A percentile compares a stretch with the other conserved stretches of the same genome.
These are phyloP conservation scores for Pristionchus arcanus DNA, from an alignment of 2,888 invertebrate species.

Conservation along the genomic window DNA sequence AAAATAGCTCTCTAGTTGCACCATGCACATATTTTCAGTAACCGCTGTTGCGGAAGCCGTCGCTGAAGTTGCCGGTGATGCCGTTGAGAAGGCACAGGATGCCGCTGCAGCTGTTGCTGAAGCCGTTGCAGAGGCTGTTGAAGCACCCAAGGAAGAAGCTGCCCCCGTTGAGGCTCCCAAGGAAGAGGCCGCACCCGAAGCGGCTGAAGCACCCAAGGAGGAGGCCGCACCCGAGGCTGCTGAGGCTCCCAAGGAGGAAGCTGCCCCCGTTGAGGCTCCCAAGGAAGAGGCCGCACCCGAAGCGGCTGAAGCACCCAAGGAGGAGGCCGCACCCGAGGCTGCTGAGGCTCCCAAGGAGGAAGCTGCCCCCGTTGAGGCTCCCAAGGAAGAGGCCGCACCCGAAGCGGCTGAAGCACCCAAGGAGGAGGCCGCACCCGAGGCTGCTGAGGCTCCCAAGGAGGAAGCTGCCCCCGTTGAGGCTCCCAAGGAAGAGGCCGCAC, in stretches of 20 bases:
- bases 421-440: too few species aligned
- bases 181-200: neutral
- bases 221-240: too few species aligned
- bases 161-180: neutral
- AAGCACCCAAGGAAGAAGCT: neutral
- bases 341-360: neutral
- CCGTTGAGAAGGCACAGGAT: neutral
- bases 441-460: neutral
- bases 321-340: neutral
- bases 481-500: neutral
- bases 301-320: neutral
- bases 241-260: neutral
- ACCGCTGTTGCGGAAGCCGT: neutral
- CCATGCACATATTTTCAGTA: conserved; percentile 30
- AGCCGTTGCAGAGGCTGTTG: neutral
- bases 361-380: neutral
- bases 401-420: neutral
- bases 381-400: neutral
- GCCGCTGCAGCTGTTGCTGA: neutral
- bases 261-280: neutral
- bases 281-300: neutral
- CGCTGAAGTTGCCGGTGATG: neutral
- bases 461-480: neutral
- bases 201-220: neutral
- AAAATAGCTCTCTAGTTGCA: neutral